Evolutionary conservation across 2,888 invertebrate species (phyloP), one percentile per base, ranked within the genome.

Genomic region (Anthrax anthrax): DNA sequence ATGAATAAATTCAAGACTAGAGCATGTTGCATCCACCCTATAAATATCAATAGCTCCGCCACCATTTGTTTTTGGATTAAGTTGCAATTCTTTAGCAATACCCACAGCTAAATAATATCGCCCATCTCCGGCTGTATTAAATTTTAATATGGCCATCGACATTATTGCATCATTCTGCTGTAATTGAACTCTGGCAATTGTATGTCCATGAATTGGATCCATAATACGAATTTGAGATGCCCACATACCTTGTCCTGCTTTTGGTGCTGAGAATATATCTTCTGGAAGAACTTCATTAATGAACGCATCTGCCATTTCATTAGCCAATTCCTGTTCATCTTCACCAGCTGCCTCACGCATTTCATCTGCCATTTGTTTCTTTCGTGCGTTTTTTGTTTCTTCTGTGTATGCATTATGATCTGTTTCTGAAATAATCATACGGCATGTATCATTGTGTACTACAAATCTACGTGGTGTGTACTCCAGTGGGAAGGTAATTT

Each of bases 371-470:
- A 98, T 95, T 72, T 97, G 96, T 46, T 90, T 76, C 57, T 78
- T 74, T 53, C 92, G 76, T 57, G 89, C 87, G 58, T 82, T 84
- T 64, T 98, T 98, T 39, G 94, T 94, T 55, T 92, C 89, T 57
- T 96, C 95, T 0, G 97, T 97, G 64, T 96, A 98, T 0, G 97
- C 86, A 65, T 96, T 97, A 65, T 99, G 96, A 67, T 99, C 98
- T 13, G 96, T 94, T 70, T 98, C 97, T 38, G 96, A 80, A 46
- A 95, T 76, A 42, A 97, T 77, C 46, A 98, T 76, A 60, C 92
- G 85, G 29, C 85, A 87, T 17, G 87, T 86, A 57, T 95, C 92
- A 3, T 82, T 78, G 65, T 97, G 95, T 47, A 97, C 84, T 17
- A 88, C 83, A 64, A 98, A 95, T 59, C 89, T 88, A 41, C 96